Conservation (phyloP, 37 sponge, comb jelly and placozoan species). For the Oscarella lobularis region DNA sequence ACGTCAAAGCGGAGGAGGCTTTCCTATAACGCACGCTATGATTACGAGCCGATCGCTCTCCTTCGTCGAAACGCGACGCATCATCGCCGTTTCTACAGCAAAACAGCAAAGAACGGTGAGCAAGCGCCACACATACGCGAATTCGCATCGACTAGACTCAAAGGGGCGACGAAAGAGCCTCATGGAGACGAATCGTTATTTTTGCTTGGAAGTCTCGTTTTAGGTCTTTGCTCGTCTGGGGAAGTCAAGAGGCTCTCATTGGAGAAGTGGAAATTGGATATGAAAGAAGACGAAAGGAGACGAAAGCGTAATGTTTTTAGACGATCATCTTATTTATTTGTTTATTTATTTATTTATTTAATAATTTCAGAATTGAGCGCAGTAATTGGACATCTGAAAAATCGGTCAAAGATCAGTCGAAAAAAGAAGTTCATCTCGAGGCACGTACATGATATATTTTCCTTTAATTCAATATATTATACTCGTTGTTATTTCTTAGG, state of each 20-base stretch:
- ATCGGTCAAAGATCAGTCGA: conserved; percentile 25
- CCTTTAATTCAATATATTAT: conserved; percentile 9
- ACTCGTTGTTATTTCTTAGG: conserved; percentile 10
- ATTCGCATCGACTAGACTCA: no score
- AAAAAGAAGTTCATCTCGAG: conserved; percentile 39
- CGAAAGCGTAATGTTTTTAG: conserved; percentile 26
- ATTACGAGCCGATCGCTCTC: no score
- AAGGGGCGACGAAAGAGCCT: no score
- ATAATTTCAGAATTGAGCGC: conserved; percentile 26
- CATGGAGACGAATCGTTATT: background rate
- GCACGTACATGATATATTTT: no score
- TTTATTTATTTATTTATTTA: background rate
- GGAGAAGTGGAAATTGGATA: conserved; percentile 10
- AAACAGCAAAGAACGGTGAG: no score
- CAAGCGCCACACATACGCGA: no score
- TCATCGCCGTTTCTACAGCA: no score
- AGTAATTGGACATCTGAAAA: conserved; percentile 70
- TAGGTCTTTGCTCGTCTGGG: conserved; percentile 83
- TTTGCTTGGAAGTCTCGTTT: background rate
- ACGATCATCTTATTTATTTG: background rate
- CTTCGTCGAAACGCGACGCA: no score
- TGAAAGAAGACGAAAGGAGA: conserved; percentile 54
- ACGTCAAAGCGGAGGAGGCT: no score
- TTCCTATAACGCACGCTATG: no score
- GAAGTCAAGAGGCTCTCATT: conserved; percentile 55